A percentile compares a stretch with the other conserved stretches of the same genome.
Conservation (phyloP, 37 sponge, comb jelly and placozoan genomes). For the Bolinopsis microptera region DNA sequence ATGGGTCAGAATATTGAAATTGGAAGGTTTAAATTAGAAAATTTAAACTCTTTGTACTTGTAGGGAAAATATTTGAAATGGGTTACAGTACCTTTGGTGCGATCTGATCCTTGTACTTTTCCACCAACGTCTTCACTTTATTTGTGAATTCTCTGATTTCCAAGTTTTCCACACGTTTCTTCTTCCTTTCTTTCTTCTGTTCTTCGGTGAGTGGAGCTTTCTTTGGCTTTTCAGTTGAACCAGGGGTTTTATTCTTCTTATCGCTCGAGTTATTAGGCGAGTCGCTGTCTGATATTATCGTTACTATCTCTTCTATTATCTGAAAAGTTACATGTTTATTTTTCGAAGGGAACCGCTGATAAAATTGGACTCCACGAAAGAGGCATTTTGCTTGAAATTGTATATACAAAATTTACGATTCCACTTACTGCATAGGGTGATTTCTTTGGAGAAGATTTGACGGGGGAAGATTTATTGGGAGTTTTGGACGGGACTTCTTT, state of each 20-base stretch:
- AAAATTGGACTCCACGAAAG: too few relatives aligned
- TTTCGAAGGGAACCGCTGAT: too few relatives aligned
- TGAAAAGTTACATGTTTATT: too few relatives aligned
- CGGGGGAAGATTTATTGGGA: background rate
- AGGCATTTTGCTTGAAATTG: too few relatives aligned
- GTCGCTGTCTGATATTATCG: conserved; percentile 38
- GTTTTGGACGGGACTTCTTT: conserved; percentile 38
- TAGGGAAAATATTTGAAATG: too few relatives aligned
- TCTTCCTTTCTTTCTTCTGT: background rate
- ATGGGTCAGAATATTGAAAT: too few relatives aligned
- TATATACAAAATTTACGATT: too few relatives aligned
- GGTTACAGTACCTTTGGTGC: background rate
- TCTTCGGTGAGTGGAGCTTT: background rate
- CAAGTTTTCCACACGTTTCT: conserved; percentile 4
- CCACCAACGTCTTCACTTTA: conserved; percentile 21
- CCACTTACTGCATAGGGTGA: too few relatives aligned
- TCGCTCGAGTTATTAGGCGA: background rate
- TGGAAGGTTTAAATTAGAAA: too few relatives aligned
- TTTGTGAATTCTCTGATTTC: conserved; percentile 54
- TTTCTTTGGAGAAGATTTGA: conserved; percentile 32
- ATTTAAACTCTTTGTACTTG: too few relatives aligned
- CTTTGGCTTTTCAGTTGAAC: conserved; percentile 4
- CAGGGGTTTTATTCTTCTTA: background rate
- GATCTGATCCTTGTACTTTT: conserved; percentile 53
- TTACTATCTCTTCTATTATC: background rate